Base-by-base conservation (phyloP, 2,113 vertebrate genomes). In the Psittacula cyanocephala region DNA sequence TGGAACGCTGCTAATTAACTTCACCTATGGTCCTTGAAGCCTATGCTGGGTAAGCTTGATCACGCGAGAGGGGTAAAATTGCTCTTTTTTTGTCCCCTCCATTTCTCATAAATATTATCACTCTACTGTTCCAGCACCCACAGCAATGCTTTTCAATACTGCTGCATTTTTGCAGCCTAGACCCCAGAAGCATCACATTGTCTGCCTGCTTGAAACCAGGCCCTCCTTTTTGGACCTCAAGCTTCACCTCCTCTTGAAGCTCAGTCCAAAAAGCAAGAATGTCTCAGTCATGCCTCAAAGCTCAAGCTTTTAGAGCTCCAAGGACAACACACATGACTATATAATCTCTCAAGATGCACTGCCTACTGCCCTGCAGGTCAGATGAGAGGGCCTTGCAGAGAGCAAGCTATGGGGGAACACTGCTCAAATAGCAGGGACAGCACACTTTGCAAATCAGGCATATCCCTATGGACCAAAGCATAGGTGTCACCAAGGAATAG, bases 41-140 rank as follows among this genome's bases (percentile, higher is more conserved):
- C 22, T 39, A 2, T 1, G 0, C 81, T n/a, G 37, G 16, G 4
- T 5, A 35, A 68, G 35, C 31, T 57, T 5, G 0, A 9, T 8
- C 20, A 1, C 1, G 6, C 39, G 24, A 39, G 23, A n/a, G 33
- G 27, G 37, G 24, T 8, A 3, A 27, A 72, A n/a, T 53, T 47
- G 14, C 14, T 79, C 41, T 68, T 80, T 37, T 59, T 14, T 47
- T 6, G 2, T 19, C 14, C n/a, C 41, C 47, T 37, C 23, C 17
- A 2, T 43, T n/a, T 43, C 71, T 79, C 43, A 31, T 25, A 18
- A 29, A 14, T 28, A 31, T 6, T 12, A 43, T 25, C 35, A 10
- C 16, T 37, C 23, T 24, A 20, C 23, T 23, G 6, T 41, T 35
- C 15, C 25, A 16, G 17, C 41, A 17, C 19, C 35, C 44, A 41